phyloP scores from a whole-genome alignment of 2,888 invertebrate species.

The Drosophila setosimentum region DNA sequence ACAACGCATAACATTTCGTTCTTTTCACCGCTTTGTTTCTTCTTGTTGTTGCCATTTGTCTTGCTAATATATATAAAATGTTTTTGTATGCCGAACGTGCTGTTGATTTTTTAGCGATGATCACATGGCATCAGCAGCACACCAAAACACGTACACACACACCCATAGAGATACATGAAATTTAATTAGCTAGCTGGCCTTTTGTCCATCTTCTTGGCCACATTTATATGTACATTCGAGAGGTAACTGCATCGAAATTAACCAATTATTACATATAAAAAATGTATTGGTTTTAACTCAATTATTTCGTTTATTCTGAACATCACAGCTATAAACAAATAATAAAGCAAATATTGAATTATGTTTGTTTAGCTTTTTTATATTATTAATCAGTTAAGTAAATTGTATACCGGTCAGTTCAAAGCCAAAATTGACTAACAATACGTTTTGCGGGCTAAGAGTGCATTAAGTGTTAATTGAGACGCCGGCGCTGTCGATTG shows the following conservation, averaged over 20 bases:
- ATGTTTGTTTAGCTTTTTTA: constrained; percentile 7
- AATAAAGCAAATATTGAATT: constrained; percentile 32
- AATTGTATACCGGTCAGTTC: constrained; percentile 37
- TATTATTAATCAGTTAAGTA: constrained; percentile 36
- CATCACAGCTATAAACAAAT: background rate
- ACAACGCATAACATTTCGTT: constrained; percentile 74
- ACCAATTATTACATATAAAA: constrained; percentile 35
- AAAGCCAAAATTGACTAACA: constrained; percentile 35
- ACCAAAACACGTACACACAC: constrained; percentile 23
- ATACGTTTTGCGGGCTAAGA: constrained; percentile 31
- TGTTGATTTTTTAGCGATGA: constrained; percentile 77
- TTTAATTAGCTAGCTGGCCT: constrained; percentile 77
- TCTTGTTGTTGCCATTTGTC: constrained; percentile 40
- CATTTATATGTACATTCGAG: constrained; percentile 4
- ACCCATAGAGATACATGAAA: constrained; percentile 37
- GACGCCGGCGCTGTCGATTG: constrained; percentile 47
- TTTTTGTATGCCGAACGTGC: constrained; percentile 71
- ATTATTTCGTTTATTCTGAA: constrained; percentile 2
- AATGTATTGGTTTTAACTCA: constrained; percentile 29
- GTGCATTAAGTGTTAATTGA: constrained; percentile 71
- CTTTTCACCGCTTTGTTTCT: constrained; percentile 61
- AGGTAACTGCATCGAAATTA: constrained; percentile 47
- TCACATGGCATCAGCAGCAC: constrained; percentile 60
- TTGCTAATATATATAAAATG: constrained; percentile 59
- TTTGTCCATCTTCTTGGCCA: constrained; percentile 47